Conservation (phyloP, 2,113 vertebrate species). For the Astur gentilis region DNA sequence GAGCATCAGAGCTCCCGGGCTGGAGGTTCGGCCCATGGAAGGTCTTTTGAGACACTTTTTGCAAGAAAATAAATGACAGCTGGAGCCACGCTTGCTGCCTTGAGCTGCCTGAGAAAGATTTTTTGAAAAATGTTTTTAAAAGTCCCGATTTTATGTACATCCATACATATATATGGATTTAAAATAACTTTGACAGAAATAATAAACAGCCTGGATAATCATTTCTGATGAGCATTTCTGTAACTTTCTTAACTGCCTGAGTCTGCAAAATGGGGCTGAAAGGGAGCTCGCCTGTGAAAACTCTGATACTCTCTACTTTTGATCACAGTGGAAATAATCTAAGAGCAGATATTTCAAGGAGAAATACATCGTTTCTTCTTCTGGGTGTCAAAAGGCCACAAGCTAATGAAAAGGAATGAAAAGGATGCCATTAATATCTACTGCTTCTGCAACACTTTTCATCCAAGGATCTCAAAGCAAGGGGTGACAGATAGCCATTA, state of each 20-base stretch:
- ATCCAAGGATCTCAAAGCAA: constrained; percentile 16
- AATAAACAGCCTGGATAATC: background rate
- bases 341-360: constrained; percentile 27
- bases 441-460: constrained; percentile 18
- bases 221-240: constrained; percentile 4
- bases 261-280: background rate
- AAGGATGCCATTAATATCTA: constrained; percentile 1
- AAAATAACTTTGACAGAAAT: background rate
- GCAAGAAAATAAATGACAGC: background rate
- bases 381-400: constrained; percentile 41
- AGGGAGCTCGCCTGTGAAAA: background rate
- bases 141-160: background rate
- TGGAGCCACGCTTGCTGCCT: background rate
- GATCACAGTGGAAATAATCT: constrained; percentile 34
- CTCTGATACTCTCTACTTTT: background rate
- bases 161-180: background rate
- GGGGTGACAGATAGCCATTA: background rate
- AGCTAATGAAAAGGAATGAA: constrained; percentile 43
- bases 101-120: background rate
- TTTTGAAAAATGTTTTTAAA: background rate
- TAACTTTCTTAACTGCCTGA: constrained; percentile 3
- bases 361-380: constrained; percentile 19
- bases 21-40: background rate
- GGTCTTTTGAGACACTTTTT: background rate
- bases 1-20: background rate